Conservation (phyloP, 1,140 invertebrate species). For the Carcinoscorpius rotundicauda region DNA sequence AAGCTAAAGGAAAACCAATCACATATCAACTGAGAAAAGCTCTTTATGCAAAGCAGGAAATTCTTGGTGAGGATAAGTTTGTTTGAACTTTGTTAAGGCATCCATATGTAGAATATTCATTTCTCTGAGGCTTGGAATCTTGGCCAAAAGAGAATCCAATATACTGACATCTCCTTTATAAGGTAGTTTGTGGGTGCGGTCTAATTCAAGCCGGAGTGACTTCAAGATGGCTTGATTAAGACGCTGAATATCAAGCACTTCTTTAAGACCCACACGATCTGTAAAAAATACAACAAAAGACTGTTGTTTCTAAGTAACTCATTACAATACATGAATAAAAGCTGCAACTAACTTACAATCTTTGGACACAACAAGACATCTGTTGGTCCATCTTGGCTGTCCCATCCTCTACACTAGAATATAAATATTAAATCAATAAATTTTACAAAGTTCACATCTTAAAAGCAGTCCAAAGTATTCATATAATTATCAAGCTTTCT, state of each 20-base stretch:
- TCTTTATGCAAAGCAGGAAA: conserved; percentile 96
- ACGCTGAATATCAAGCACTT: conserved; percentile 71
- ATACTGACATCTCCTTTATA: conserved; percentile 83
- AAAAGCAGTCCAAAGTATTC: no score
- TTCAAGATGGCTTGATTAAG: conserved; percentile 79
- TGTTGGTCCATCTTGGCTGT: no score
- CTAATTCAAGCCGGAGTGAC: conserved; percentile 74
- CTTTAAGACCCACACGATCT: conserved; percentile 83
- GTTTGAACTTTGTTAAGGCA: conserved; percentile 80
- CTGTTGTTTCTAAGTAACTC: no score
- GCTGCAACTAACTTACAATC: no score
- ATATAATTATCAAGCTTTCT: no score
- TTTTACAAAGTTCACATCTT: no score
- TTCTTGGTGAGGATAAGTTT: conserved; percentile 75
- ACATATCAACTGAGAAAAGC: conserved; percentile 68
- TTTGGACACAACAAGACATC: no score
- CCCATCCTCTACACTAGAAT: no score
- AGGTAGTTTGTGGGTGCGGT: conserved; percentile 67
- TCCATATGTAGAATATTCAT: conserved; percentile 85
- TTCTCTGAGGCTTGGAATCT: conserved; percentile 77
- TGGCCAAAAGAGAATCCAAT: conserved; percentile 69
- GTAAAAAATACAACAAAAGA: conserved; percentile 14
- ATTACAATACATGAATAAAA: no score
- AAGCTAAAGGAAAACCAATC: neutral
- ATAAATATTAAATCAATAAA: no score